Base-by-base conservation (phyloP, 2,888 invertebrate species). In the Ophion slaviceki region DNA sequence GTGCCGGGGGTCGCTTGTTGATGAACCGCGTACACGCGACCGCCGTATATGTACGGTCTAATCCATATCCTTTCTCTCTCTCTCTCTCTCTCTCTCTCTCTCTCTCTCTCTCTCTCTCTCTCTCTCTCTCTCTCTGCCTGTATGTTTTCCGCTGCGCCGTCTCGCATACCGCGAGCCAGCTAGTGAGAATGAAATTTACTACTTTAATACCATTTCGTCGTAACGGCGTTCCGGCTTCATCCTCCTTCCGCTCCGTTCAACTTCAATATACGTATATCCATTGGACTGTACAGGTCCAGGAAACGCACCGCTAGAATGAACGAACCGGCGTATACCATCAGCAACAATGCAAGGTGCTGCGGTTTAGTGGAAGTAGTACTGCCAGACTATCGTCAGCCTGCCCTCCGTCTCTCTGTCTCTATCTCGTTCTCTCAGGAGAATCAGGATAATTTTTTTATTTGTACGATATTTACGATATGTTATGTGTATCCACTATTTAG, bases 151-250 rank as follows among this genome's bases (percentile, higher is more conserved):
- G 28, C n/a, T 53, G 24, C n/a, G 24, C 68, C 72, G 72, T 61
- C 53, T 70, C 57, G 74, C 32, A 79, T 62, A 68, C 83, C 74
- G 62, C 79, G 62, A 79, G 80, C 79, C 47, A 71, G 76, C 75
- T 36, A 71, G 62, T 70, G 70, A 78, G 88, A 89, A 89, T 88
- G 89, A 91, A 91, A 91, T 91, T 91, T 91, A 91, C 91, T 91
- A 91, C 91, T 91, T 90, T 91, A 91, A 91, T 91, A 91, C 91
- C 89, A 90, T 82, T 82, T 83, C 82, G 75, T 78, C 68, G 68
- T 53, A 79, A 83, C 79, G 74, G 74, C 68, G 57, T 79, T 61
- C 83, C n/a, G 64, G 79, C 79, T 74, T 79, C 70, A 57, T 75
- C 40, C 70, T 68, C 70, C 11, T 78, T 47, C 70, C 62, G 62